These are phyloP conservation scores for Prunella fulvescens DNA, from an alignment of 2,113 vertebrate genomes.

Conservation along the genomic window DNA sequence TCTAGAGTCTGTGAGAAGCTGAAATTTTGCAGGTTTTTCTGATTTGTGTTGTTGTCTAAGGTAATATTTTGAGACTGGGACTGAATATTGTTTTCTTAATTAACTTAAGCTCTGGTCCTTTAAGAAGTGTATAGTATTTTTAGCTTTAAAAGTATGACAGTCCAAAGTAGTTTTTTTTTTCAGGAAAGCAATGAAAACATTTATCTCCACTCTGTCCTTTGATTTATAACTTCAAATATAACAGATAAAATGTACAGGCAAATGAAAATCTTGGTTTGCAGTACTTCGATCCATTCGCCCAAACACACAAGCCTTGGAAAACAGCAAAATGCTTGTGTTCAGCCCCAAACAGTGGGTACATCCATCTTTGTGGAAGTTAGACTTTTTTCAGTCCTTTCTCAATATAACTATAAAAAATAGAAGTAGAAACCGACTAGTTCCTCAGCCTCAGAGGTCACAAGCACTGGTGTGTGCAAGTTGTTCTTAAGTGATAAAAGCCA, in stretches of 20 bases:
- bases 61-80: not conserved
- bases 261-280: not conserved
- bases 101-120: not conserved
- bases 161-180: not conserved
- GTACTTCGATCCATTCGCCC: not conserved
- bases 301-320: accelerated
- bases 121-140: not conserved
- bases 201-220: not conserved
- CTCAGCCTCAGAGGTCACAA: not conserved
- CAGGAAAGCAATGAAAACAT: not conserved
- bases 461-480: not conserved
- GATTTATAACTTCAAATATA: not conserved
- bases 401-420: not conserved
- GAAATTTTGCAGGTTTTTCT: not conserved
- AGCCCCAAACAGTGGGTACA: not conserved
- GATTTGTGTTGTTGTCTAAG: not conserved
- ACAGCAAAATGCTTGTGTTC: not conserved
- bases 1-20: not conserved
- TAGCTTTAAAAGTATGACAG: not conserved
- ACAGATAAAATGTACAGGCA: not conserved
- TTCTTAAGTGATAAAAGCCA: not conserved
- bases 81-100: not conserved
- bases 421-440: not conserved
- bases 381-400: not conserved
- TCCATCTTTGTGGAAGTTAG: not conserved